phyloP scores from a whole-genome alignment of 2,797 vertebrate genomes.

The Crax fasciolata region DNA sequence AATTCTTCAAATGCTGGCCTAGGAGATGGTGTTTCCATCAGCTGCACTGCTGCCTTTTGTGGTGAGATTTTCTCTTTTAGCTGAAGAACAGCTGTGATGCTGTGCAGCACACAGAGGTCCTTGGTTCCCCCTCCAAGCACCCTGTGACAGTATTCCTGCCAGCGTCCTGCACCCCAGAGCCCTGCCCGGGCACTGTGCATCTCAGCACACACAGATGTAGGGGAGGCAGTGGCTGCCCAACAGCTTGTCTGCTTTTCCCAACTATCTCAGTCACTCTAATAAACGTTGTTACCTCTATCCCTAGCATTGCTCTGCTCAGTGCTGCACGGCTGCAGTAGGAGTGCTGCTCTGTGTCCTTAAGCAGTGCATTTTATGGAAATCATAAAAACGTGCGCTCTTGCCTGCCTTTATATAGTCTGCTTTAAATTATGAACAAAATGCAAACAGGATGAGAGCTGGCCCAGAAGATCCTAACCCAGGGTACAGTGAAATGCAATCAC shows the following conservation, averaged over 20 bases:
- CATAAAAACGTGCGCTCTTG: neutral
- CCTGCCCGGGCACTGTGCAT: neutral
- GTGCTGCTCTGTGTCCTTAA: neutral
- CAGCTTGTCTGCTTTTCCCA: neutral
- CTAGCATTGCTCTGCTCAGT: neutral
- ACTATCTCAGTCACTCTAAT: neutral
- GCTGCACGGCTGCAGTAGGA: neutral
- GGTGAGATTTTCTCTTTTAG: neutral
- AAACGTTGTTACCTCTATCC: neutral
- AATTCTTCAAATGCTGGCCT: neutral
- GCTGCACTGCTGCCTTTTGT: fast-evolving
- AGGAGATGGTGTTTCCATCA: fast-evolving
- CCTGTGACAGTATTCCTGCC: neutral
- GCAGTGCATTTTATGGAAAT: neutral
- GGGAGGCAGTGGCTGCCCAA: fast-evolving
- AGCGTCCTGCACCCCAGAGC: neutral
- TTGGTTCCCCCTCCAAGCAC: neutral
- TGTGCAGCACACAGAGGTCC: fast-evolving
- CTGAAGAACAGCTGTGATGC: neutral
- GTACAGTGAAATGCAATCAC: neutral
- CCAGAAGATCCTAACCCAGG: neutral
- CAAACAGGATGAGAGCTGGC: neutral
- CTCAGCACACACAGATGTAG: neutral
- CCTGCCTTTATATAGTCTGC: neutral
- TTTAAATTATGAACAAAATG: neutral